Base-by-base conservation (phyloP, 2,888 invertebrate species). In the Hedychridium roseum region DNA sequence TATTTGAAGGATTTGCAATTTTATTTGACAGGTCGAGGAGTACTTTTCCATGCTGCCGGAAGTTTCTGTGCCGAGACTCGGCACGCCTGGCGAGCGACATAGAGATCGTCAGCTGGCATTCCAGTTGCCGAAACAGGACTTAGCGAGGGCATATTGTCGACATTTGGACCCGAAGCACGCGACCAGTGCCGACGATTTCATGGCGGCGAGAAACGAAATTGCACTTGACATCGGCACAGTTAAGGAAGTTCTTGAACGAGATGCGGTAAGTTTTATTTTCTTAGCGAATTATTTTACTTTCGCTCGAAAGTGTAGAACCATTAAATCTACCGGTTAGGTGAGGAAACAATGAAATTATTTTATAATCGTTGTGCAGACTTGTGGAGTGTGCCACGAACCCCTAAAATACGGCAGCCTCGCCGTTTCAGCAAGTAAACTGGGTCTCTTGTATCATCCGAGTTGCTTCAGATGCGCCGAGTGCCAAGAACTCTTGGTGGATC, bases 61-160 rank as follows among this genome's bases (percentile, higher is more conserved):
- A 79, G 81, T 59, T 69, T 82, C 62, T 77, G 87, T 90, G 57
- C 91, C 91, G 30, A 82, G 85, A 56, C 73, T 88, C 51, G 90
- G 89, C 54, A 86, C 89, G n/a, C 83, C 86, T 31, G 94, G 94
- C 2, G 93, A 93, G 78, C 86, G 88, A 59, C 85, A 89, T 76
- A 83, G 94, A 38, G 90, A 90, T 72, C 86, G 88, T 66, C 91
- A 93, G 73, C 82, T 98, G 68, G 89, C 93, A 57, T 83, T 86
- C 55, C 97, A 98, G 81, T 83, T 98, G 71, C 98, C 98, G 28
- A 91, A 91, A 78, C 96, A 97, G 82, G 98, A 98, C 79, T 85
- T 97, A 49, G 91, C 94, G 5, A 82, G 92, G 65, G 88, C 90
- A 42, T 94, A 95, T 76, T 96, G 96, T 80, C 88, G 89, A 73